Base-by-base conservation (phyloP, 2,113 vertebrate genomes). In the Heterochromis multidens region DNA sequence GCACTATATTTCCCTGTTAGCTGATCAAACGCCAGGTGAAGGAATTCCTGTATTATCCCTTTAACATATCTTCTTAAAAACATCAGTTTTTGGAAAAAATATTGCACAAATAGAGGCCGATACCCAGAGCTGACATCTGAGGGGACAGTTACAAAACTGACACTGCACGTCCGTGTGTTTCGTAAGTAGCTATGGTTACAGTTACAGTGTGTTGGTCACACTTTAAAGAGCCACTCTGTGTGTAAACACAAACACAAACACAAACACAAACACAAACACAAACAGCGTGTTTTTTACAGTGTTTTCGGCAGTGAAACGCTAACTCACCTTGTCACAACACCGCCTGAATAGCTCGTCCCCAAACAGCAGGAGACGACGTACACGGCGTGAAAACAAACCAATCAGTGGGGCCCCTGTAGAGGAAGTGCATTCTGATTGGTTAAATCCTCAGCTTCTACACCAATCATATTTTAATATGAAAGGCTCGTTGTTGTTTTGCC, bases 81-180 rank as follows among this genome's bases (percentile, higher is more conserved):
- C 10, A 31, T 23, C 13, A 12, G 9, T 37, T 37, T 6, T 9
- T 3, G 3, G 9, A 2, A 46, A 43, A 72, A 81, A 67, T 13
- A 60, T 10, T 35, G 10, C 19, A 19, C 57, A 12, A n/a, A 23
- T 8, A 65, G 21, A 74, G n/a, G 35, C 23, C 4, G n/a, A 78
- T n/a, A 5, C 8, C 4, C 35, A 14, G 8, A 62, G 17, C 25
- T 84, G 74, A 80, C 84, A 80, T 61, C 56, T 43, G 21, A 4
- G 17, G 52, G 16, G 62, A 80, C 87, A 78, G 82, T 87, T 87
- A 89, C 58, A 83, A 91, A 83, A 86, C 77, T 46, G 80, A 74
- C 82, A 9, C 25, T 17, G 62, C 35, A 60, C 70, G 63, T 77
- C 49, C 65, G n/a, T 82, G 33, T 40, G 9, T 80, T 79, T 37